These are phyloP conservation scores for Drosophila nigricruria DNA, from an alignment of 2,888 invertebrate genomes.

Conservation along the genomic window DNA sequence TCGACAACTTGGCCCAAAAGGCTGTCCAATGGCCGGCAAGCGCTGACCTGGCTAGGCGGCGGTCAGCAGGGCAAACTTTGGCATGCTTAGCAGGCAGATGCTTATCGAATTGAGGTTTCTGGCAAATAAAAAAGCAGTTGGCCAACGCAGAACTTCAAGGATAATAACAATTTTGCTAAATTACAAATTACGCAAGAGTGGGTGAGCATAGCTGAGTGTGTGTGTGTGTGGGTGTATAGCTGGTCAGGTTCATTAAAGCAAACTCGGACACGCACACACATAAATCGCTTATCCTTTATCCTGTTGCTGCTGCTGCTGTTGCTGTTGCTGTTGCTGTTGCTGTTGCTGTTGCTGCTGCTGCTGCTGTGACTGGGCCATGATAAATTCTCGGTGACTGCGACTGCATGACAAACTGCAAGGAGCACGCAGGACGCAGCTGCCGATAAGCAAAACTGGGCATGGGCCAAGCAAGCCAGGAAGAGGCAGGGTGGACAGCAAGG, in stretches of 20 bases:
- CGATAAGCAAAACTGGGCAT: conserved; percentile 67
- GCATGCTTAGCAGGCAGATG: conserved; percentile 44
- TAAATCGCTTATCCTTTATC: conserved; percentile 78
- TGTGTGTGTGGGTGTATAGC: background rate
- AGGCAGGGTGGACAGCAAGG: conserved; percentile 19
- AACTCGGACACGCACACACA: conserved; percentile 67
- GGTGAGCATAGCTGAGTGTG: background rate
- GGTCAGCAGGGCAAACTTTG: conserved; percentile 16
- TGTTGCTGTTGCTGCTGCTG: conserved; percentile 27
- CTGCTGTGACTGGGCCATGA: conserved; percentile 61
- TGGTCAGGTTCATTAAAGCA: conserved; percentile 69
- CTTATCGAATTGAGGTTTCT: conserved; percentile 48
- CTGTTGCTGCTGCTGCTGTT: conserved; percentile 60
- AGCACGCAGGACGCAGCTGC: conserved; percentile 74
- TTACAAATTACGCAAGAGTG: conserved; percentile 67
- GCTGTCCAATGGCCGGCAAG: conserved; percentile 22
- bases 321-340: conserved; percentile 22
- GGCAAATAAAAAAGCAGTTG: conserved; percentile 64
- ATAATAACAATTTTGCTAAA: conserved; percentile 78
- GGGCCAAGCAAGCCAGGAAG: conserved; percentile 3
- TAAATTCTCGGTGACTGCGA: conserved; percentile 79
- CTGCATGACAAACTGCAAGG: conserved; percentile 82
- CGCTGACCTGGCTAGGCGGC: background rate
- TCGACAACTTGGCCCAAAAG: conserved; percentile 40
- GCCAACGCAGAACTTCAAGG: conserved; percentile 44